Base-by-base conservation (phyloP, 2,888 invertebrate species). In the Callyntrura guangdongensis region DNA sequence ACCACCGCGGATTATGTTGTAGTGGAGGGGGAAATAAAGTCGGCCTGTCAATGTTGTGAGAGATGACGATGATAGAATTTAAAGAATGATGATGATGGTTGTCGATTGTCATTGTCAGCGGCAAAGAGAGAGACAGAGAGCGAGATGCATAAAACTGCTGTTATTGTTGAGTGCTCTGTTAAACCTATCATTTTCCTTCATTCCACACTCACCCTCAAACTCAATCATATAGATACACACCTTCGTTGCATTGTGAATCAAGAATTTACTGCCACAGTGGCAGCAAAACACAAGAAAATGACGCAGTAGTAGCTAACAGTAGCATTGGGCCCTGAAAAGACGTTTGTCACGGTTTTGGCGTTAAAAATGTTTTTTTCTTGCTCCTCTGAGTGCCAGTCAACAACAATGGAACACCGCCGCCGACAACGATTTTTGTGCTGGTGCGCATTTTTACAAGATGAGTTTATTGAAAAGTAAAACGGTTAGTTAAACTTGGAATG, bases 311-410 rank as follows among this genome's bases (percentile, higher is more conserved):
- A 6, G 36, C 36, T 36, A 36, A 49, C 22, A 59, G 45, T 45
- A 53, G 11, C 49, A n/a, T 5, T 17, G 84, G 86, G 81, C 90
- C 90, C 86, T 86, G 86, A 86, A 90, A 89, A 83, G 49, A 56
- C 17, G 77, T 90, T 90, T 90, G 90, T 90, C 90, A 90, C 86
- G 90, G 90, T 90, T 90, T 69, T 89, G 45, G 69, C 17, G 67
- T 47, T 12, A 17, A 74, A 72, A 72, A 6, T 6, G 9, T 64
- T 22, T 22, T 64, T 22, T 74, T 22, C 47, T 72, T 64, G 14
- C 8, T 6, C 17, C 20, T 20, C 25, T 64, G 64, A 25, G 14
- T n/a, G 59, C 17, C 45, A 72, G 47, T 5, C 74, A 74, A 49
- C 49, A 22, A 17, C n/a, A 72, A 36, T 36, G 36, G 36, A 36